A percentile compares a stretch with the other conserved stretches of the same genome.
phyloP scores from a whole-genome alignment of 2,113 vertebrate genomes.

The Coturnix japonica region DNA sequence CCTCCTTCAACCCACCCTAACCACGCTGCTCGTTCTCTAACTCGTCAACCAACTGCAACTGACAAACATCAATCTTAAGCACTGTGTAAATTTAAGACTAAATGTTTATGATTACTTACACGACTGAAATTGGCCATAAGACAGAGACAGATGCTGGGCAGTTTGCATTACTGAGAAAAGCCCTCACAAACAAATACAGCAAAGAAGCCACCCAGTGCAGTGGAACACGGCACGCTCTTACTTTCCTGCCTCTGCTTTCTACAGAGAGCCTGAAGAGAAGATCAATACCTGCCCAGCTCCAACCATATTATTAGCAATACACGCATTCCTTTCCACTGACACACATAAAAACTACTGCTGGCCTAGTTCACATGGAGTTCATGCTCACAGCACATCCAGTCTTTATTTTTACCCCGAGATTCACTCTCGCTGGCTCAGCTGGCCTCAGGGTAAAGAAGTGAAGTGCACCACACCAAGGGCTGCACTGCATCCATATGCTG shows the following conservation, averaged over 20 bases:
- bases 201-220: not conserved
- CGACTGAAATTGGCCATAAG: not conserved
- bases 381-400: slow-evolving; percentile 79
- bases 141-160: not conserved
- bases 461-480: slow-evolving; percentile 81
- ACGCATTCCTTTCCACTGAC: slow-evolving; percentile 65
- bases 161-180: not conserved
- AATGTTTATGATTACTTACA: not conserved
- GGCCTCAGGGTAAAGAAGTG: slow-evolving; percentile 82
- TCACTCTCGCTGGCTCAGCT: slow-evolving; percentile 78
- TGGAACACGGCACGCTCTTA: not conserved
- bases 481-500: slow-evolving; percentile 82
- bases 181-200: not conserved
- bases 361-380: slow-evolving; percentile 84
- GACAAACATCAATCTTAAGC: not conserved
- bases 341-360: slow-evolving; percentile 71
- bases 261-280: not conserved
- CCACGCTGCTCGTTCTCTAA: not conserved
- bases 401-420: slow-evolving; percentile 77
- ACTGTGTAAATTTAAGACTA: not conserved
- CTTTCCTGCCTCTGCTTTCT: not conserved
- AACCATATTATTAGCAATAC: slow-evolving; percentile 57
- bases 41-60: not conserved
- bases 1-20: not conserved
- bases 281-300: slow-evolving; percentile 62